Conservation (phyloP, 2,113 vertebrate genomes). For the Cyanoderma ruficeps region DNA sequence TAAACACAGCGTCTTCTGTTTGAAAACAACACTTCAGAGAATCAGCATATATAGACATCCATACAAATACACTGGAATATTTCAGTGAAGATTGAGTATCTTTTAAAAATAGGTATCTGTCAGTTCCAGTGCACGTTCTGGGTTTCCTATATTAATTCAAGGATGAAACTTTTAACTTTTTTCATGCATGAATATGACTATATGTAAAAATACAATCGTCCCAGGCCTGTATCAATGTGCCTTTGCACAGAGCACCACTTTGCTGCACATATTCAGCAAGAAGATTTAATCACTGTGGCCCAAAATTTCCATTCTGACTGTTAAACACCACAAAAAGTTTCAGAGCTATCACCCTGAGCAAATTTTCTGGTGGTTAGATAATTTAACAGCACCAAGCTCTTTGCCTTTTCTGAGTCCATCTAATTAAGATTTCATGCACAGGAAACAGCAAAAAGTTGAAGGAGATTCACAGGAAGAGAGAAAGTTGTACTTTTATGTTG, state of each 20-base stretch:
- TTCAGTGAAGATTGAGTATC: neutral
- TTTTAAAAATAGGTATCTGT: neutral
- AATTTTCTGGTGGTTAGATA: neutral
- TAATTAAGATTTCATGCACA: neutral
- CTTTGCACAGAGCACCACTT: neutral
- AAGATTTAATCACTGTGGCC: neutral
- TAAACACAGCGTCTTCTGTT: neutral
- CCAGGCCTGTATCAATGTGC: fast-evolving
- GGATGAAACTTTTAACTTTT: neutral
- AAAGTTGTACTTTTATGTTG: constrained; percentile 5
- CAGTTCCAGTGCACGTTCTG: neutral
- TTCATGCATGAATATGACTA: neutral
- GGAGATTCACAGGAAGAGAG: neutral
- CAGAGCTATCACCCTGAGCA: neutral
- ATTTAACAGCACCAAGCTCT: neutral
- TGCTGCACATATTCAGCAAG: neutral
- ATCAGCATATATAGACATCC: neutral
- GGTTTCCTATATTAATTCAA: neutral
- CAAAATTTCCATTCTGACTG: neutral
- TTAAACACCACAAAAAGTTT: neutral
- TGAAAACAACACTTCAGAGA: neutral
- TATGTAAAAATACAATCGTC: neutral
- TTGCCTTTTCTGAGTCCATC: neutral
- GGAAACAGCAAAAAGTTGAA: neutral
- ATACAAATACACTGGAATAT: neutral